phyloP scores from a whole-genome alignment of 2,113 vertebrate species.

The Anser brachyrhynchus region DNA sequence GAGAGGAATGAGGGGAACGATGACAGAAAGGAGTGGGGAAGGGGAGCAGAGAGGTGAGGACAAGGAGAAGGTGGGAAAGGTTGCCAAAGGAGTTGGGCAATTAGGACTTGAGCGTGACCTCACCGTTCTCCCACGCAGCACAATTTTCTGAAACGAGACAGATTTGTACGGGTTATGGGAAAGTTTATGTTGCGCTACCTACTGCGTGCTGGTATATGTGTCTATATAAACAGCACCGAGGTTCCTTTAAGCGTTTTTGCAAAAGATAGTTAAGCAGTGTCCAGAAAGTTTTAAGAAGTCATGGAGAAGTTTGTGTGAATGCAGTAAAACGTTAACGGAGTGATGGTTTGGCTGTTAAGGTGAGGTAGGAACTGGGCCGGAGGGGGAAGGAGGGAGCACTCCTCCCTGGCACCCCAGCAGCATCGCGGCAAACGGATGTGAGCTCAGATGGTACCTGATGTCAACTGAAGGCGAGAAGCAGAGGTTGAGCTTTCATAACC shows the following conservation, averaged over 20 bases:
- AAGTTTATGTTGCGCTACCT: conserved; percentile 57
- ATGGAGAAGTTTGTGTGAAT: background rate
- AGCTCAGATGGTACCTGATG: background rate
- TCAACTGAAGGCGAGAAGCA: background rate
- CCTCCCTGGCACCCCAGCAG: background rate
- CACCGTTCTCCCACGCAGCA: conserved; percentile 47
- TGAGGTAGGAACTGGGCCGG: background rate
- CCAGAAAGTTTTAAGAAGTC: background rate
- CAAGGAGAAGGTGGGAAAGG: conserved; percentile 24
- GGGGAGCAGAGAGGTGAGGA: conserved; percentile 39
- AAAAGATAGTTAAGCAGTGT: background rate
- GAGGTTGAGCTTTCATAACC: background rate
- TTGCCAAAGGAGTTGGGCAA: conserved; percentile 36
- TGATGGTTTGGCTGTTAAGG: background rate
- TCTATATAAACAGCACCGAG: conserved; percentile 3
- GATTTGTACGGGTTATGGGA: conserved; percentile 55
- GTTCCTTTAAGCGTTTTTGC: conserved; percentile 14
- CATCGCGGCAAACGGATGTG: background rate
- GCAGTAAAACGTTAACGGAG: background rate
- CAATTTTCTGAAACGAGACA: conserved; percentile 44
- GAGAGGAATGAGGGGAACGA: background rate
- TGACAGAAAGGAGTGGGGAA: background rate
- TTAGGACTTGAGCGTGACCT: conserved; percentile 22
- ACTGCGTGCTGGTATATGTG: background rate
- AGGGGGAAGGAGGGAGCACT: background rate